These are phyloP conservation scores for Aegotheles bennettii DNA, from an alignment of 2,113 vertebrate genomes.

Conservation along the genomic window DNA sequence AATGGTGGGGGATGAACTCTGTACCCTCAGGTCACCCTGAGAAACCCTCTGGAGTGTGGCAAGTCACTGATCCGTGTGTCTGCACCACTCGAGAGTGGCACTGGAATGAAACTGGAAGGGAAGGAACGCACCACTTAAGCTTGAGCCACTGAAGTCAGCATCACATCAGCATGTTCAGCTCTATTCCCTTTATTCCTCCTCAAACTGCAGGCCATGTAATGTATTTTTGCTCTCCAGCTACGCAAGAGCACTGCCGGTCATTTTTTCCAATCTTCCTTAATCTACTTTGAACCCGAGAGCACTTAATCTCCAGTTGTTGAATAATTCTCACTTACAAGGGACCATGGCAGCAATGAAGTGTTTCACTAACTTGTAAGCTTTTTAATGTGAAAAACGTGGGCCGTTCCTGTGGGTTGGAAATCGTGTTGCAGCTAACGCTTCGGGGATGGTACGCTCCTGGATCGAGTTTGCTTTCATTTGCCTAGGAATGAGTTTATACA, in stretches of 20 bases:
- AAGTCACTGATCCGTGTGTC: background rate
- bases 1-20: background rate
- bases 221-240: background rate
- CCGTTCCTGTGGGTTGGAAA: rapidly evolving
- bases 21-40: no score
- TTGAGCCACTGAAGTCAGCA: background rate
- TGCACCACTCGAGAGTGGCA: background rate
- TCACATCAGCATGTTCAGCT: background rate
- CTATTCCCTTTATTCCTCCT: background rate
- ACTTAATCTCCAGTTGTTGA: background rate
- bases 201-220: background rate
- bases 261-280: background rate
- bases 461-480: background rate
- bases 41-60: rapidly evolving
- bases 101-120: background rate
- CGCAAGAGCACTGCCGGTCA: background rate
- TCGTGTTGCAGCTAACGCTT: background rate
- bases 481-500: background rate
- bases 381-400: background rate
- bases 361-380: background rate
- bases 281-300: background rate
- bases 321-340: background rate
- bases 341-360: background rate
- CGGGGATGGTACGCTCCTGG: background rate
- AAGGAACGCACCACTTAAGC: rapidly evolving